These are phyloP conservation scores for Sarcophaga caerulescens DNA, from an alignment of 2,888 invertebrate species.

Conservation along the genomic window DNA sequence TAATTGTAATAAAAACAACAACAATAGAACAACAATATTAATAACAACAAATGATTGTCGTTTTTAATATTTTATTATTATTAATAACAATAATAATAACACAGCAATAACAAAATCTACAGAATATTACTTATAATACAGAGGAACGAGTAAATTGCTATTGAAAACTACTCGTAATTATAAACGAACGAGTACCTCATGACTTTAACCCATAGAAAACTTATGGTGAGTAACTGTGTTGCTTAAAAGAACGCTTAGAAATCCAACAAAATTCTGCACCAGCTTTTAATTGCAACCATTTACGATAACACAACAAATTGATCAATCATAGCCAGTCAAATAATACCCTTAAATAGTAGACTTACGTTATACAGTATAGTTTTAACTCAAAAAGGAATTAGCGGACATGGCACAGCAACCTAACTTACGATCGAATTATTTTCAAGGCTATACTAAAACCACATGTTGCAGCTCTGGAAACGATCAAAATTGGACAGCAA, in stretches of 20 bases:
- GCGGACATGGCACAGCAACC: too few species aligned
- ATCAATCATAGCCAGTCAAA: not conserved
- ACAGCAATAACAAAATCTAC: slow-evolving; percentile 2
- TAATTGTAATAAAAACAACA: slow-evolving; percentile 29
- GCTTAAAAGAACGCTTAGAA: not conserved
- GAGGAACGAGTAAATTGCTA: slow-evolving; percentile 24
- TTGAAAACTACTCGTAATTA: not conserved
- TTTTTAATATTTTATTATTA: not conserved
- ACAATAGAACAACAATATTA: slow-evolving; percentile 25
- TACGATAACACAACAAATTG: not conserved
- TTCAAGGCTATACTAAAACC: not conserved
- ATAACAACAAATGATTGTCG: slow-evolving; percentile 7
- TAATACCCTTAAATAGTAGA: not conserved
- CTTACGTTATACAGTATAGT: too few species aligned
- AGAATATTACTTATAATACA: not conserved
- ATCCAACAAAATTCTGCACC: slow-evolving; percentile 8
- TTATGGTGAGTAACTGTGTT: not conserved
- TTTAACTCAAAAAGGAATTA: too few species aligned
- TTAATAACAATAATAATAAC: slow-evolving; percentile 8
- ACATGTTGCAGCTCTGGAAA: too few species aligned
- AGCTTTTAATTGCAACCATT: not conserved
- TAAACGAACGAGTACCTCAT: slow-evolving; percentile 1
- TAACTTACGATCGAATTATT: too few species aligned
- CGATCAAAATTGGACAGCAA: not conserved
- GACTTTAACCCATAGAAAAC: not conserved